Evolutionary conservation across 2,113 vertebrate genomes (phyloP).

Genomic region (Chaenocephalus aceratus): DNA sequence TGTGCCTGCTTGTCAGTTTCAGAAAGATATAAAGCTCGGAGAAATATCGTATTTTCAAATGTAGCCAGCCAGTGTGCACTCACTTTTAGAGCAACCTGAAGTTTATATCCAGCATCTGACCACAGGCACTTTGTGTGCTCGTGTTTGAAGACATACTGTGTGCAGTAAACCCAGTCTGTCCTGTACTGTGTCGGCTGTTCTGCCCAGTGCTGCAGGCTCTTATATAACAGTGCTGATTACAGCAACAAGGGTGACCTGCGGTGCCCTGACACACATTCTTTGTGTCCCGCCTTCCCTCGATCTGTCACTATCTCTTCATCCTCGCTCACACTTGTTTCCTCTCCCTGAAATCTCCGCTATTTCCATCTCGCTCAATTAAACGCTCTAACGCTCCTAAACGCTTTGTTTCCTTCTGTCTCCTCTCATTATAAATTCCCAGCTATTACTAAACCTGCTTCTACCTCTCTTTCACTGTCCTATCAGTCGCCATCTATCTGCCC

Average conservation of each 20-base stretch:
- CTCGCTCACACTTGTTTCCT: constrained; percentile 10
- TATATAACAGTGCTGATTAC: constrained; percentile 69
- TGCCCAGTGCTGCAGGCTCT: constrained; percentile 47
- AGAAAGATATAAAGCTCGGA: neutral
- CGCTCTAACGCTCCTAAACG: constrained; percentile 40
- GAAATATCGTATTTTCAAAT: constrained; percentile 10
- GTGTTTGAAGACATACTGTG: constrained; percentile 43
- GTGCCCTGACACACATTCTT: constrained; percentile 63
- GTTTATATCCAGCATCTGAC: constrained; percentile 36
- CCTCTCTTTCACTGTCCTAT: constrained; percentile 31
- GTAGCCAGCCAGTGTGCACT: constrained; percentile 3
- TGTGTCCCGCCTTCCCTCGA: constrained; percentile 7
- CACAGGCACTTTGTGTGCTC: constrained; percentile 33
- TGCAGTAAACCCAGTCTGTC: constrained; percentile 46
- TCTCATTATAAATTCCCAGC: constrained; percentile 59
- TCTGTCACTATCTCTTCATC: constrained; percentile 39
- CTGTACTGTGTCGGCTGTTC: constrained; percentile 45
- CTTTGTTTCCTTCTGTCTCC: constrained; percentile 60
- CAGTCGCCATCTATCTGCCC: constrained; percentile 45
- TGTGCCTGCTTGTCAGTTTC: neutral
- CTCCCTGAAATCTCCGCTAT: constrained; percentile 21
- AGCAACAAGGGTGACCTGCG: constrained; percentile 64
- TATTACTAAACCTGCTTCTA: constrained; percentile 26
- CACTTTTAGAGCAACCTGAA: constrained; percentile 15
- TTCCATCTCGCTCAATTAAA: constrained; percentile 61